Conservation (phyloP, 2,888 invertebrate genomes). For the Drosophila mettleri region DNA sequence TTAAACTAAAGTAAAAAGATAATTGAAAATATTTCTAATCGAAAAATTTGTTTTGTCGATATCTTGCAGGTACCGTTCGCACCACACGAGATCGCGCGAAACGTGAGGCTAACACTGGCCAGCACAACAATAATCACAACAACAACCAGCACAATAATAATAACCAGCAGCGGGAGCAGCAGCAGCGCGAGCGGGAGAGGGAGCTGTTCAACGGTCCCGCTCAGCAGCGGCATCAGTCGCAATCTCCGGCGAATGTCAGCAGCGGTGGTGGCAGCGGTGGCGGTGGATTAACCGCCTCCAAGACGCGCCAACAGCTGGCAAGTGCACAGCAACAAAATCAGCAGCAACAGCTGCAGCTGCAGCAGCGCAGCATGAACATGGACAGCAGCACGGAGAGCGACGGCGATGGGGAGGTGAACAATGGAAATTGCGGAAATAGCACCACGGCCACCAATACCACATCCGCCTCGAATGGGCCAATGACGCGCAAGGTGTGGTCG, state of each 20-base stretch:
- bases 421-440: conserved; percentile 67
- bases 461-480: conserved; percentile 85
- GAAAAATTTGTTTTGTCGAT: neutral
- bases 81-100: conserved; percentile 85
- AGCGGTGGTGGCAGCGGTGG: conserved; percentile 37
- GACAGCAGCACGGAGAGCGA: conserved; percentile 83
- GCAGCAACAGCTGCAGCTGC: conserved; percentile 50
- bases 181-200: conserved; percentile 46
- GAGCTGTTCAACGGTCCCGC: conserved; percentile 45
- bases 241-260: conserved; percentile 68
- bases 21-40: conserved; percentile 7
- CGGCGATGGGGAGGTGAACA: conserved; percentile 75
- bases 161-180: conserved; percentile 47
- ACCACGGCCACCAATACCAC: conserved; percentile 61
- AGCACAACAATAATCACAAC: conserved; percentile 69
- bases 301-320: conserved; percentile 71
- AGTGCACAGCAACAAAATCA: conserved; percentile 65
- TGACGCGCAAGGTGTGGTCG: conserved; percentile 91
- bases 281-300: conserved; percentile 58
- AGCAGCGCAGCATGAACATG: conserved; percentile 76
- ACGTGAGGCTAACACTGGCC: conserved; percentile 83
- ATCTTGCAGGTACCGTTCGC: conserved; percentile 80
- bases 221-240: conserved; percentile 63
- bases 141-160: conserved; percentile 41
- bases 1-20: no score